Base-by-base conservation (phyloP, 2,113 vertebrate genomes). In the Tragelaphus strepsiceros region DNA sequence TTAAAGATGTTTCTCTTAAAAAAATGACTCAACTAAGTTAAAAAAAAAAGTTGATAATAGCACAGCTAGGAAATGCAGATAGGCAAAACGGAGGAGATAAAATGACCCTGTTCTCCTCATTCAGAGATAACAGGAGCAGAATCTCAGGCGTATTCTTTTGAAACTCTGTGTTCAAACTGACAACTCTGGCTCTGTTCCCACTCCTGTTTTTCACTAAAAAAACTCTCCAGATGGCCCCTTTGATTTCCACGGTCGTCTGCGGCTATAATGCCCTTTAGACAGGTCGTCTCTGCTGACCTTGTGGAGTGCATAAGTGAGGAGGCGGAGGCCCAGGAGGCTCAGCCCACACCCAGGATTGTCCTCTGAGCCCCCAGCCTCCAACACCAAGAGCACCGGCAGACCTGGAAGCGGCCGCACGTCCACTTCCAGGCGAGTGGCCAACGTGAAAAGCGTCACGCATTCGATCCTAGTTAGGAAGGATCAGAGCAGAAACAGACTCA, bases 371-470 rank as follows among this genome's bases (percentile, higher is more conserved):
- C 6, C 0, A 10, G 91, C 14, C 74, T 46, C 61, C 81, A 24
- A 39, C 71, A 26, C 54, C 61, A 71, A 89, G 88, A 13, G 84
- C 6, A 43, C 2, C 24, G 1, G 9, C 59, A 7, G 49, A 2
- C 2, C 8, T 15, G 13, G 4, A 56, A 5, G 67, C 0, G 2
- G 62, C 32, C 39, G 22, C n/a, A 22, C 1, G 17, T 0, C n/a
- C 51, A 0, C 49, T n/a, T 71, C 61, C n/a, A 51, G 78, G 56
- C 19, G 56, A 26, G 22, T 22, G 7, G 74, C 51, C 80, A 17
- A 3, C 0, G 14, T 4, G 24, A 51, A 24, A 16, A 19, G 17
- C 6, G 2, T 30, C 39, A 2, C 13, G 14, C 54, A 24, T 51
- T 71, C 19, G 26, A 84, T 77, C 91, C 30, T n/a, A 51, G n/a